These are phyloP conservation scores for Tromatobia lineatoria DNA, from an alignment of 2,888 invertebrate genomes.

Conservation along the genomic window DNA sequence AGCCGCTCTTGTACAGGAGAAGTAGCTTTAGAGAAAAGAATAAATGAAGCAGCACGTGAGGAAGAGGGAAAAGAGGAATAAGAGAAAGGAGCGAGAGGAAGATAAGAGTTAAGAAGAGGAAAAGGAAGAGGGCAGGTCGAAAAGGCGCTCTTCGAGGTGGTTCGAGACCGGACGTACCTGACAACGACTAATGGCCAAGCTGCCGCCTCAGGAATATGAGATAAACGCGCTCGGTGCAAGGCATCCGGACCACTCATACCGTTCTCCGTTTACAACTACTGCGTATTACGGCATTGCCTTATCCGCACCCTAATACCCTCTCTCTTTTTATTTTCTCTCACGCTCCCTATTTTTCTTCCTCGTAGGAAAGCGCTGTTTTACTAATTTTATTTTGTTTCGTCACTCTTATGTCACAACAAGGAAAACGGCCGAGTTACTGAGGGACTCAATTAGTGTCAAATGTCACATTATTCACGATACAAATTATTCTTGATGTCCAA, in stretches of 20 bases:
- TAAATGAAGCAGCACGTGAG: constrained; percentile 9
- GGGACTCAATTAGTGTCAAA: no score
- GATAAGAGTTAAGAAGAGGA: constrained; percentile 57
- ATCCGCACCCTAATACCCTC: constrained; percentile 57
- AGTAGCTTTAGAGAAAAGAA: constrained; percentile 59
- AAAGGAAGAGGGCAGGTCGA: constrained; percentile 72
- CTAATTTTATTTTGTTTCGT: no score
- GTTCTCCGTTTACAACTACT: constrained; percentile 79
- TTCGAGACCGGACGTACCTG: constrained; percentile 80
- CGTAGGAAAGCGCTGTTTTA: no score
- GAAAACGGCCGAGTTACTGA: no score
- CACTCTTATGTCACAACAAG: no score
- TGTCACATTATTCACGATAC: no score
- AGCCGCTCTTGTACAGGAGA: constrained; percentile 51
- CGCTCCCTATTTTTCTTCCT: no score
- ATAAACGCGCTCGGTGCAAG: constrained; percentile 76
- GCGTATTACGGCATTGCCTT: constrained; percentile 71
- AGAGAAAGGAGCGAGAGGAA: constrained; percentile 43
- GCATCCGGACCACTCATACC: constrained; percentile 74
- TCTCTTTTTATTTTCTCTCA: no score
- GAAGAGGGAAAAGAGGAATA: neutral
- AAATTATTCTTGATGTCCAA: no score
- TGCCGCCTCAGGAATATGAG: constrained; percentile 78
- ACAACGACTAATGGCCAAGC: constrained; percentile 82
- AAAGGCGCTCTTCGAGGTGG: constrained; percentile 71